A percentile compares a stretch with the other conserved stretches of the same genome.
These are phyloP conservation scores for Drosophila subquinaria DNA, from an alignment of 2,888 invertebrate species.

Conservation along the genomic window DNA sequence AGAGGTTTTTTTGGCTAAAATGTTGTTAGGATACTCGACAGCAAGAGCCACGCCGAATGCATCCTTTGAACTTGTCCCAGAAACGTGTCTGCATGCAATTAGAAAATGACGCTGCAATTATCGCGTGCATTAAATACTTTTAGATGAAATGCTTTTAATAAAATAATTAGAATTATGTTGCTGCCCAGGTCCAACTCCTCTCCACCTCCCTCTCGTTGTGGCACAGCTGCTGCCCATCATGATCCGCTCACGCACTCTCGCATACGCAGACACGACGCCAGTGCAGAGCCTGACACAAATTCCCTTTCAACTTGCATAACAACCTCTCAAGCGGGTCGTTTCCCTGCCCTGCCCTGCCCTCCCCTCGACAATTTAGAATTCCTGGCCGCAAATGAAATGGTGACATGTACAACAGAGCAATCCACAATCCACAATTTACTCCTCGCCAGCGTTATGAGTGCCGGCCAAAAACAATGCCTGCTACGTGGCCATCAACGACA, in stretches of 20 bases:
- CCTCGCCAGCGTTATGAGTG: conserved; percentile 39
- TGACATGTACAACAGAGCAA: conserved; percentile 63
- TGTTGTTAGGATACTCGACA: background rate
- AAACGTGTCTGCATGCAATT: conserved; percentile 57
- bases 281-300: conserved; percentile 68
- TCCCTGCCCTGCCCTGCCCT: background rate
- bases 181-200: conserved; percentile 6
- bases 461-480: conserved; percentile 51
- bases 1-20: background rate
- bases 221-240: conserved; percentile 1
- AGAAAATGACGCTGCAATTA: conserved; percentile 64
- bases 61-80: conserved; percentile 74
- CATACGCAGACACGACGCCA: conserved; percentile 66
- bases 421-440: conserved; percentile 10
- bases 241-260: conserved; percentile 63
- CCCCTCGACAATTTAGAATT: conserved; percentile 58
- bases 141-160: conserved; percentile 58
- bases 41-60: conserved; percentile 3
- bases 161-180: conserved; percentile 64
- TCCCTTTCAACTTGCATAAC: conserved; percentile 76
- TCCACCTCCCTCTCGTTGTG: background rate
- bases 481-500: conserved; percentile 48
- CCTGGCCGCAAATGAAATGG: conserved; percentile 70
- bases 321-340: conserved; percentile 41
- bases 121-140: conserved; percentile 45